Evolutionary conservation across 2,113 vertebrate species (phyloP), one percentile per base, ranked within the genome.

Genomic region (Monarcha castaneiventris): DNA sequence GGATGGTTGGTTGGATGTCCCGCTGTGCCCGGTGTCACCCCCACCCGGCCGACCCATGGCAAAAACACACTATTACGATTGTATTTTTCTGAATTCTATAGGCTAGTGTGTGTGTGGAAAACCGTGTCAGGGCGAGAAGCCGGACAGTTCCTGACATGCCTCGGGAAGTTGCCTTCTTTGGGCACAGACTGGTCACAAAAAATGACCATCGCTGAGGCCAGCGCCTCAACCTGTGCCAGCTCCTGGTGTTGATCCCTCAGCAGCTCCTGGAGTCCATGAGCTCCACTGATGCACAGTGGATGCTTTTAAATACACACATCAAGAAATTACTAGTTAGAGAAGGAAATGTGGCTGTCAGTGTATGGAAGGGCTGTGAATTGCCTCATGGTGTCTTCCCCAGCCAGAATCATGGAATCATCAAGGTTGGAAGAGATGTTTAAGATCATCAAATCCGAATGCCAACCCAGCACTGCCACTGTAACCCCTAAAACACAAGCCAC

Each of bases 381-480:
- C n/a, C 21, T 43, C 52, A 3, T 0, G 0, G 15, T 4, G 7
- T 11, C 27, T 22, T 37, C 26, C 23, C 5, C 5, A 2, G 6
- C 6, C 21, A 29, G 13, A 81, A 74, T 33, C 15, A 16, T 13
- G 22, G 52, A 81, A 37, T 23, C 10, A n/a, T 30, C 61, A 30
- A 25, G 23, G 44, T 1, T 46, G 52, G 16, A 74, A 67, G 23
- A 52, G 44, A 52, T 16, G 19, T 82, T 46, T 59, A 59, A 59
- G 16, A 30, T 19, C 8, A 29, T 33, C 46, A 25, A 59, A 39
- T 52, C 61, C 16, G 8, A 67, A 49, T 18, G 15, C 15, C 27
- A 64, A 8, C 10, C 32, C 44, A 89, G 52, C 7, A 39, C 10
- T 33, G 37, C 22, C 30, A 19, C 27, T 44, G 33, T 25, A 44